Evolutionary conservation across 2,888 invertebrate genomes (phyloP).

Genomic region (Onchidella celtica): DNA sequence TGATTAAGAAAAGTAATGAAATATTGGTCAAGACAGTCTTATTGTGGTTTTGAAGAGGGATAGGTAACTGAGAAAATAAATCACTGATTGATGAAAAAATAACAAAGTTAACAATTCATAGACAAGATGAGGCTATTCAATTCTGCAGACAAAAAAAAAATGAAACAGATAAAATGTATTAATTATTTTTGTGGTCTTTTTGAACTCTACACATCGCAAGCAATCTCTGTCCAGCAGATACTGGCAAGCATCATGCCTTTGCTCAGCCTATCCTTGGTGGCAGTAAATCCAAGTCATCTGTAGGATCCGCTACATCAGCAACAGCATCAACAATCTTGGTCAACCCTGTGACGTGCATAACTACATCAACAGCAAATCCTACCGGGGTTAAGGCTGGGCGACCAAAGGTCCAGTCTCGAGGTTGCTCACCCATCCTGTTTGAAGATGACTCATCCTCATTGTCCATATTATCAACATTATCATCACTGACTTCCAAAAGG

Average conservation of each 20-base stretch:
- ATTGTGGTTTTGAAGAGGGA: neutral
- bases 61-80: neutral
- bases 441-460: constrained; percentile 55
- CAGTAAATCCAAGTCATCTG: constrained; percentile 16
- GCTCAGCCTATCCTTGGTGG: constrained; percentile 13
- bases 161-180: too few species aligned
- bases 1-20: neutral
- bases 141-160: too few species aligned
- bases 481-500: constrained; percentile 15
- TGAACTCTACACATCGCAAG: too few species aligned
- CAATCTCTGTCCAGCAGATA: too few species aligned
- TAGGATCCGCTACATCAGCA: constrained; percentile 12
- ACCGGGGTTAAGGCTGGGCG: constrained; percentile 53
- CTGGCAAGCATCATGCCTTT: constrained; percentile 10
- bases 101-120: too few species aligned
- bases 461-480: constrained; percentile 24
- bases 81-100: too few species aligned
- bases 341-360: constrained; percentile 59
- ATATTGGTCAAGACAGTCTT: neutral
- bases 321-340: constrained; percentile 50
- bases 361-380: constrained; percentile 57
- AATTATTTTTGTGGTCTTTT: too few species aligned
- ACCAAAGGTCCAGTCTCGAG: constrained; percentile 69
- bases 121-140: too few species aligned
- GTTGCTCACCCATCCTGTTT: constrained; percentile 74